Base-by-base conservation (phyloP, 35 echinoderm and acorn worm genomes). In the Anneissia japonica region DNA sequence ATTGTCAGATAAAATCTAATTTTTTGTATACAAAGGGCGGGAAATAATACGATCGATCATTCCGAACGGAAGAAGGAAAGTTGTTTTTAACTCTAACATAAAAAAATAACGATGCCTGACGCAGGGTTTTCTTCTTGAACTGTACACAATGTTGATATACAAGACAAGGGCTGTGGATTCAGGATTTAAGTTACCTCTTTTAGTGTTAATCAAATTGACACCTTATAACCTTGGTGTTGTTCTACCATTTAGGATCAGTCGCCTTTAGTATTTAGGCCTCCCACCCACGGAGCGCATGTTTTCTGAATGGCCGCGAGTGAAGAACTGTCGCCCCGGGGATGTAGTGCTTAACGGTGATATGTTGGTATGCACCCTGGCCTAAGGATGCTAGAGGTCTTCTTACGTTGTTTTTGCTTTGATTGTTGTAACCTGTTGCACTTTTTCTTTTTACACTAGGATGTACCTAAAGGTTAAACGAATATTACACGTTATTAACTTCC, bases 341-440 rank as follows among this genome's bases (percentile, higher is more conserved):
- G 2, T 64, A 23, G 19, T 64, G 5, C 51, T 6, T 64, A 64
- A 64, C 11, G 51, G 11, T 64, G 51, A 64, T 64, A 64, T 64
- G 51, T 64, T 12, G 51, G 51, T 64, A 64, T 64, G 51, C 51
- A 64, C 51, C 51, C 51, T 64, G 51, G 51, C 51, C 51, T 64
- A 64, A 9, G 19, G 51, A 64, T 64, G 51, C 51, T 23, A 23
- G 51, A 64, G 51, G 51, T 64, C 51, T 64, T 64, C 51, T 64
- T 64, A 64, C 51, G 51, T 64, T 64, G 10, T 64, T 64, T 64
- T 23, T 64, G 21, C 51, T 23, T 64, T 64, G 51, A 64, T 64
- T 64, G 51, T 64, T 64, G 51, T 64, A 64, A 64, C 51, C 51
- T 64, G 51, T 64, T 64, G 51, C 51, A 64, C 51, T 64, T 64